These are phyloP conservation scores for Setipinna tenuifilis DNA, from an alignment of 2,797 vertebrate genomes.

Conservation along the genomic window DNA sequence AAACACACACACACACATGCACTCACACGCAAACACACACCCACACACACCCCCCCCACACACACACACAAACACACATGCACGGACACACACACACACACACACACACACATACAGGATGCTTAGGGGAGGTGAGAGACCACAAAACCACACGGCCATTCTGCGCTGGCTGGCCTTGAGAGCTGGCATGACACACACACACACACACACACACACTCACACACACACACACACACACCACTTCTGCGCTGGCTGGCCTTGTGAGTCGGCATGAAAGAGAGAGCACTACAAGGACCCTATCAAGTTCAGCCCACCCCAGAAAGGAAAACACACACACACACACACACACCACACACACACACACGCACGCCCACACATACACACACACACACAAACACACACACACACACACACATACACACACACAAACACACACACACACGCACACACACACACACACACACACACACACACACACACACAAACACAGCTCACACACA, in stretches of 20 bases:
- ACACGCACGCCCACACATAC: background rate
- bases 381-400: background rate
- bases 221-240: no score
- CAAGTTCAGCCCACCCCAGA: background rate
- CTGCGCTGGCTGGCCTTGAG: background rate
- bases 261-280: background rate
- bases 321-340: background rate
- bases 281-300: background rate
- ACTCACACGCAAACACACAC: no score
- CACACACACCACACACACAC: background rate
- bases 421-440: background rate
- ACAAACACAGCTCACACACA: background rate
- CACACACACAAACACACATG: background rate
- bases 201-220: no score
- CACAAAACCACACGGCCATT: background rate
- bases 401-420: background rate
- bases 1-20: background rate
- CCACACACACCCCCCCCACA: no score
- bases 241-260: background rate
- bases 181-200: background rate
- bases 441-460: constrained; percentile 5
- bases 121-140: background rate
- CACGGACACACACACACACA: background rate
- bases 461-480: constrained; percentile 9
- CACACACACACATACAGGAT: background rate